A percentile compares a stretch with the other conserved stretches of the same genome.
These are phyloP conservation scores for Drosophila orosa DNA, from an alignment of 1,140 invertebrate species.

Conservation along the genomic window DNA sequence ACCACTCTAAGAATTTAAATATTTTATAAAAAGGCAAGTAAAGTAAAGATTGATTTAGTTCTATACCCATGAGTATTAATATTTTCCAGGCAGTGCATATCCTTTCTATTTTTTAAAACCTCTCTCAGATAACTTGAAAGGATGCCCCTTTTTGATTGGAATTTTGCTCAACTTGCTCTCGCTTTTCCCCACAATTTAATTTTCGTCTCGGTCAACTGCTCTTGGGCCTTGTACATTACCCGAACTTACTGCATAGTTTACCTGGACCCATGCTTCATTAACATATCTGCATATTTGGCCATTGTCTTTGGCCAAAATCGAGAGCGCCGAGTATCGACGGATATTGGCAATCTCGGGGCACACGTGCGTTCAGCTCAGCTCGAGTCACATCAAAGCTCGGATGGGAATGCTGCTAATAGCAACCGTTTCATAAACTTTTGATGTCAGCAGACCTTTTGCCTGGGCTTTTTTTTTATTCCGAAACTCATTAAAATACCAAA, in stretches of 20 bases:
- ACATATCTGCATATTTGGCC: conserved; percentile 39
- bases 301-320: conserved; percentile 31
- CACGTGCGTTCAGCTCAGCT: conserved; percentile 36
- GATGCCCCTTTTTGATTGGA: neutral
- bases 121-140: neutral
- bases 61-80: neutral
- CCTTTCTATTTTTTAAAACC: neutral
- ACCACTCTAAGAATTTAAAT: neutral
- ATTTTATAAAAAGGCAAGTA: neutral
- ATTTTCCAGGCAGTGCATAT: conserved; percentile 1
- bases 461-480: conserved; percentile 5
- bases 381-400: conserved; percentile 56
- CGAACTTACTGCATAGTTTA: conserved; percentile 25
- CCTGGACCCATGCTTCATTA: conserved; percentile 25
- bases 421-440: conserved; percentile 60
- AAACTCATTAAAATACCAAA: conserved; percentile 79
- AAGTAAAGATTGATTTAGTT: neutral
- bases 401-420: conserved; percentile 69
- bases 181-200: conserved; percentile 30
- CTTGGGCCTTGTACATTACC: neutral
- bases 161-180: neutral
- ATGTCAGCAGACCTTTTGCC: conserved; percentile 49
- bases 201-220: neutral
- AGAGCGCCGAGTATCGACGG: conserved; percentile 12
- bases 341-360: conserved; percentile 42